Percentiles rank a stretch among this genome's conserved stretches.
Evolutionary conservation across 2,888 invertebrate species (phyloP).

Genomic region (Abrostola tripartita): DNA sequence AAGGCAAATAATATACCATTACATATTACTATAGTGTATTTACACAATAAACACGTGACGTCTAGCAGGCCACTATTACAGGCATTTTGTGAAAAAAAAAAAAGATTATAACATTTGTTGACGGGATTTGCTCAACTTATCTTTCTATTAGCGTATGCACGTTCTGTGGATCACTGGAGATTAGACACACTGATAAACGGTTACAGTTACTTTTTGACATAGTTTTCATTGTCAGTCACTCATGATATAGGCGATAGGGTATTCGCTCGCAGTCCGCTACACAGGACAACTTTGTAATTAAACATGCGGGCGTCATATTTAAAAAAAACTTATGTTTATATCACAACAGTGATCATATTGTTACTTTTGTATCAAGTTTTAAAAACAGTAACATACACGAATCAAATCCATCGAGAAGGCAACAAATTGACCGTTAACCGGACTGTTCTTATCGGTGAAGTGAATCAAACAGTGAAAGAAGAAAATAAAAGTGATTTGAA

Average conservation of each 20-base stretch:
- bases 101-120: neutral
- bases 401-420: slow-evolving; percentile 4
- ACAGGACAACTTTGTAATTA: neutral
- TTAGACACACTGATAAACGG: slow-evolving; percentile 37
- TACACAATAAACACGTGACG: too few species aligned
- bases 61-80: too few species aligned
- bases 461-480: slow-evolving; percentile 3
- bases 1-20: too few species aligned
- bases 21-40: too few species aligned
- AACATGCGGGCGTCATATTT: slow-evolving; percentile 21
- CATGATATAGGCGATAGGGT: neutral
- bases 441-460: slow-evolving; percentile 10
- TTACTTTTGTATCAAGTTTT: slow-evolving; percentile 10
- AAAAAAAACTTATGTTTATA: slow-evolving; percentile 15
- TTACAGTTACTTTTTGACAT: slow-evolving; percentile 13
- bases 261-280: neutral
- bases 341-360: slow-evolving; percentile 13
- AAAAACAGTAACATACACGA: neutral
- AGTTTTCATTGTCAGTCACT: slow-evolving; percentile 27
- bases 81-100: neutral
- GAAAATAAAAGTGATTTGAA: slow-evolving; percentile 47
- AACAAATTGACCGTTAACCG: slow-evolving; percentile 7
- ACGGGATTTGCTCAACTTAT: neutral
- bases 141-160: slow-evolving; percentile 11
- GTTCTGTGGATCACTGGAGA: slow-evolving; percentile 12